Percentiles rank a stretch among this genome's conserved stretches.
Conservation (phyloP, 2,113 vertebrate species). For the Clarias magur region DNA sequence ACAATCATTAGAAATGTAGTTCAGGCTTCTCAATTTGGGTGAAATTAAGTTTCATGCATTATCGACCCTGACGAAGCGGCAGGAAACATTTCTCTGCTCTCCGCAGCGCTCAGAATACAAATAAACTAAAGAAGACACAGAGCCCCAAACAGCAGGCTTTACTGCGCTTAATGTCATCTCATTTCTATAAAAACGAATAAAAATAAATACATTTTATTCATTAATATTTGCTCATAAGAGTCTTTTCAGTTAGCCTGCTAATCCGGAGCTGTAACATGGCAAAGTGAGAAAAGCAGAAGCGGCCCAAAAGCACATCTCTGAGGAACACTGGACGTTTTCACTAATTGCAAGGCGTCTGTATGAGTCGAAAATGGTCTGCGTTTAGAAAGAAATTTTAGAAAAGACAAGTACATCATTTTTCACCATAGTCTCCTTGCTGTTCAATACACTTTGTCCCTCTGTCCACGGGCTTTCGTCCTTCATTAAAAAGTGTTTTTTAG, state of each 20-base stretch:
- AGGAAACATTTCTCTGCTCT: constrained; percentile 9
- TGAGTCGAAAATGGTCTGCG: too few relatives aligned
- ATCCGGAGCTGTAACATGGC: not conserved
- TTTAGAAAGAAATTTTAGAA: too few relatives aligned
- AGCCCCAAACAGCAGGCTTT: not conserved
- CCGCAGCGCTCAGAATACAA: not conserved
- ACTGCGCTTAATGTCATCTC: not conserved
- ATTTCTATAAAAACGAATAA: not conserved
- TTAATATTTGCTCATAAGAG: not conserved
- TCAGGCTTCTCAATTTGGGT: constrained; percentile 28
- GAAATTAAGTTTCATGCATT: constrained; percentile 43
- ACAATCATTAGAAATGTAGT: constrained; percentile 48
- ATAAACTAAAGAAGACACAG: not conserved
- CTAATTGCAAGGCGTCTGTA: not conserved
- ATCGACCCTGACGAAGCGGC: not conserved
- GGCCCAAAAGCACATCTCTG: not conserved
- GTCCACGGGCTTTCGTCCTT: too few relatives aligned
- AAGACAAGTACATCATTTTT: too few relatives aligned
- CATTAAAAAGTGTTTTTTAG: too few relatives aligned
- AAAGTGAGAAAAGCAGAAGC: not conserved
- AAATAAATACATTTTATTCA: not conserved
- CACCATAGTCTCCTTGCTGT: too few relatives aligned
- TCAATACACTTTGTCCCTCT: too few relatives aligned
- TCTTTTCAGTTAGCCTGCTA: not conserved
- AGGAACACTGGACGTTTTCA: not conserved